phyloP scores from a whole-genome alignment of 2,113 vertebrate genomes.

The Ochotona princeps region DNA sequence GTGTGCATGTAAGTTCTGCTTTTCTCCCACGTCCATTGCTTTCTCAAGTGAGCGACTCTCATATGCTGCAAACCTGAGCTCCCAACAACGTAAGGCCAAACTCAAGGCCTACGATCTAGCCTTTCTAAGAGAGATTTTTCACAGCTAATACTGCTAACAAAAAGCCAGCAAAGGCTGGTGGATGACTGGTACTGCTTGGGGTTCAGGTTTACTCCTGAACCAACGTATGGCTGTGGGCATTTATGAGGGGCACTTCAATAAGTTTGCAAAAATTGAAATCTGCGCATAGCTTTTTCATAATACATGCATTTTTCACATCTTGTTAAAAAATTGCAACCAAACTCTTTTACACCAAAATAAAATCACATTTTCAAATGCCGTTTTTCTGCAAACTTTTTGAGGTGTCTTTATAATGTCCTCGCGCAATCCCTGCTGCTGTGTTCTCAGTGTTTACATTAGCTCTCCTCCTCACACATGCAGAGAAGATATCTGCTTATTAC shows the following conservation, averaged over 20 bases:
- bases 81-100: neutral
- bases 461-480: neutral
- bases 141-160: neutral
- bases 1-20: neutral
- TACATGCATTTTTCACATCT: too few relatives aligned
- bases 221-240: neutral
- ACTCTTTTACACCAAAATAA: too few relatives aligned
- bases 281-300: too few relatives aligned
- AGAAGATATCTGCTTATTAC: neutral
- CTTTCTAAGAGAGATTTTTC: neutral
- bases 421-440: neutral
- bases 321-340: too few relatives aligned
- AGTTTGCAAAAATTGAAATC: too few relatives aligned
- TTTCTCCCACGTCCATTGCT: neutral
- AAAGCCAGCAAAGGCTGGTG: neutral
- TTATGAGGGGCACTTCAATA: too few relatives aligned
- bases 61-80: too few relatives aligned
- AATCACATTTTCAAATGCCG: too few relatives aligned
- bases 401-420: neutral
- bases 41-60: neutral
- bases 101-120: neutral
- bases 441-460: neutral
- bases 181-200: neutral
- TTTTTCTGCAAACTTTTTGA: too few relatives aligned
- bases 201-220: neutral